phyloP scores from a whole-genome alignment of 2,797 vertebrate genomes.

The Nyctibius grandis region DNA sequence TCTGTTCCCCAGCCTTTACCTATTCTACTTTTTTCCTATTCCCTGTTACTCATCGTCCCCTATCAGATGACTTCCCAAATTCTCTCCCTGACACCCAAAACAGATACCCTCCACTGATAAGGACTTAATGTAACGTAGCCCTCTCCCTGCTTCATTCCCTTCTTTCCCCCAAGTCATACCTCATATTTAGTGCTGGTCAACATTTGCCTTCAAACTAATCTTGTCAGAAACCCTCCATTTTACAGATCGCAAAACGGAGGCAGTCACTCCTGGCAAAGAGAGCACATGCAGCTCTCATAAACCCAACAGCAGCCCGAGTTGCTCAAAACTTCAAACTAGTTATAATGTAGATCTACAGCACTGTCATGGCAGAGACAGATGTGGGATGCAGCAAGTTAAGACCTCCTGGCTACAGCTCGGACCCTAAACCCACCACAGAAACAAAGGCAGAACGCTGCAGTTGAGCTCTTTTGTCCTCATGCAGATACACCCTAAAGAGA shows the following conservation, averaged over 20 bases:
- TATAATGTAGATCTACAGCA: not conserved
- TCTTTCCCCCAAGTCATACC: not conserved
- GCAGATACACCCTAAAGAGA: not conserved
- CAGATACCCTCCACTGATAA: not conserved
- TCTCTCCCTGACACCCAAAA: not conserved
- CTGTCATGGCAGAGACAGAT: not conserved
- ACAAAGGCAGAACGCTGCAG: not conserved
- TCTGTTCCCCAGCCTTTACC: not conserved
- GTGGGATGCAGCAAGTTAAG: not conserved
- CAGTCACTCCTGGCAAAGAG: not conserved
- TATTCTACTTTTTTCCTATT: not conserved
- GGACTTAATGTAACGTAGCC: not conserved
- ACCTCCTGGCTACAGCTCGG: not conserved
- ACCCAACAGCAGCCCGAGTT: not conserved
- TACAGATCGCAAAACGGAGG: not conserved
- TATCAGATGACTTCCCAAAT: not conserved
- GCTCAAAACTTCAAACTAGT: not conserved
- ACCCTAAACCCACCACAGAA: not conserved
- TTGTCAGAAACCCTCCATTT: not conserved
- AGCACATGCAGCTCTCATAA: not conserved
- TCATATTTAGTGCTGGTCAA: not conserved
- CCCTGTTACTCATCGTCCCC: not conserved
- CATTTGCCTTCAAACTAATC: not conserved
- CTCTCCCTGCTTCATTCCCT: not conserved
- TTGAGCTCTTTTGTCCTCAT: not conserved